A percentile compares a stretch with the other conserved stretches of the same genome.
Conservation (phyloP, 2,797 vertebrate genomes). For the Sebastiscus albofasciatus region DNA sequence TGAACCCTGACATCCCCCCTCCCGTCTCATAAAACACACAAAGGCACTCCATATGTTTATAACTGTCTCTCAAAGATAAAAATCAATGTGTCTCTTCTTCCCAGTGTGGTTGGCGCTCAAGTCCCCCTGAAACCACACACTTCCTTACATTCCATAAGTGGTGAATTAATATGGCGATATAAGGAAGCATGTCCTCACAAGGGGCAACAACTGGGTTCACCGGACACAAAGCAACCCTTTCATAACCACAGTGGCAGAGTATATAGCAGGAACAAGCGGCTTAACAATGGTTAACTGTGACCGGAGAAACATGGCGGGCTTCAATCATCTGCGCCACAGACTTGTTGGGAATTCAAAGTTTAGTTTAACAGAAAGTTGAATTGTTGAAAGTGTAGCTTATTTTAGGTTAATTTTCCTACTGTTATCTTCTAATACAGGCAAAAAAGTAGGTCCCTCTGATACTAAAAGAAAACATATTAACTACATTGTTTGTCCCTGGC, state of each 20-base stretch:
- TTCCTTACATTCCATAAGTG: conserved; percentile 99
- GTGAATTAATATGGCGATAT: conserved; percentile 98
- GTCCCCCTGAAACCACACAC: conserved; percentile 96
- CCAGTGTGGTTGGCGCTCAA: conserved; percentile 34
- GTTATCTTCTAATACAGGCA: not conserved
- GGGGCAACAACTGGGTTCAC: conserved; percentile 79
- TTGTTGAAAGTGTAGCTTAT: not conserved
- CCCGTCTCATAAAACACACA: conserved; percentile 41
- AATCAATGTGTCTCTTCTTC: conserved; percentile 8
- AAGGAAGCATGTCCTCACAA: conserved; percentile 98
- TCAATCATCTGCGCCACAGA: not conserved
- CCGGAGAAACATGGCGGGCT: conserved; percentile 11
- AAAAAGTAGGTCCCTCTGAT: not conserved
- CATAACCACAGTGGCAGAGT: conserved; percentile 58
- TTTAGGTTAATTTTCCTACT: not conserved
- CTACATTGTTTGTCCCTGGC: not conserved
- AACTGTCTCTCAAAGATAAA: not conserved
- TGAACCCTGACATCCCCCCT: conserved; percentile 20
- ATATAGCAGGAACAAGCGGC: conserved; percentile 55
- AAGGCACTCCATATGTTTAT: not conserved
- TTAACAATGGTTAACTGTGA: conserved; percentile 70
- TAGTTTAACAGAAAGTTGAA: not conserved
- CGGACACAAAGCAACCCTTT: conserved; percentile 76
- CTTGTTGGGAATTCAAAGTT: not conserved
- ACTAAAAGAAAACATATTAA: not conserved